phyloP scores from a whole-genome alignment of 2,797 vertebrate genomes.

The Ambastaia sidthimunki region DNA sequence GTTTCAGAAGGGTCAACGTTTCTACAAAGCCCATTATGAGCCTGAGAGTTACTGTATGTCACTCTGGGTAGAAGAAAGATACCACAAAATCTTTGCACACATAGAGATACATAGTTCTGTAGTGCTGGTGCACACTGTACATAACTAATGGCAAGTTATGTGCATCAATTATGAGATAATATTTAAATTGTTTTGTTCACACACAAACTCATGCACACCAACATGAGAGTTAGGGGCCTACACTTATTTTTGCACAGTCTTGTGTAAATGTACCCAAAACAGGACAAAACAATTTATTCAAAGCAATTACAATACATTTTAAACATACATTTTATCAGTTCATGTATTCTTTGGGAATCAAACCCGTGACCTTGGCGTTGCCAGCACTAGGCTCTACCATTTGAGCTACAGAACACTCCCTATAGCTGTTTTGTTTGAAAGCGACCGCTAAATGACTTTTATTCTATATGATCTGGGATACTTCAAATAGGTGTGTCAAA shows the following conservation, averaged over 20 bases:
- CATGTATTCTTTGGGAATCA: not conserved
- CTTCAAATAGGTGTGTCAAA: not conserved
- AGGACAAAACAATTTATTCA: not conserved
- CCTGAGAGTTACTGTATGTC: conserved; percentile 19
- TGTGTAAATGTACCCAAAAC: too few relatives aligned
- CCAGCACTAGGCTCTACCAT: not conserved
- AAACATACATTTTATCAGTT: not conserved
- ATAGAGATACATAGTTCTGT: not conserved
- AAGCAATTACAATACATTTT: not conserved
- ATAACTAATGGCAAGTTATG: too few relatives aligned
- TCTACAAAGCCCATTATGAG: conserved; percentile 28
- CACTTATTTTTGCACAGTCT: too few relatives aligned
- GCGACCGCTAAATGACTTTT: not conserved
- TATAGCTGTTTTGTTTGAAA: not conserved
- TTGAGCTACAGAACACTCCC: not conserved
- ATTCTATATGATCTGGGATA: not conserved
- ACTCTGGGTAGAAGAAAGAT: conserved; percentile 38
- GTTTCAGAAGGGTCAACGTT: conserved; percentile 30
- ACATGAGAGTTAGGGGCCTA: too few relatives aligned
- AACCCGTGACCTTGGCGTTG: not conserved
- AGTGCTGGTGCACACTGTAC: not conserved
- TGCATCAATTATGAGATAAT: too few relatives aligned
- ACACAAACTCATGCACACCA: too few relatives aligned
- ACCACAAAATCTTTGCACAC: conserved; percentile 16
- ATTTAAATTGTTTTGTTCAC: too few relatives aligned